Evolutionary conservation across 1,140 invertebrate genomes (phyloP), one percentile per base, ranked within the genome.

Genomic region (Harlomillsia oculata): DNA sequence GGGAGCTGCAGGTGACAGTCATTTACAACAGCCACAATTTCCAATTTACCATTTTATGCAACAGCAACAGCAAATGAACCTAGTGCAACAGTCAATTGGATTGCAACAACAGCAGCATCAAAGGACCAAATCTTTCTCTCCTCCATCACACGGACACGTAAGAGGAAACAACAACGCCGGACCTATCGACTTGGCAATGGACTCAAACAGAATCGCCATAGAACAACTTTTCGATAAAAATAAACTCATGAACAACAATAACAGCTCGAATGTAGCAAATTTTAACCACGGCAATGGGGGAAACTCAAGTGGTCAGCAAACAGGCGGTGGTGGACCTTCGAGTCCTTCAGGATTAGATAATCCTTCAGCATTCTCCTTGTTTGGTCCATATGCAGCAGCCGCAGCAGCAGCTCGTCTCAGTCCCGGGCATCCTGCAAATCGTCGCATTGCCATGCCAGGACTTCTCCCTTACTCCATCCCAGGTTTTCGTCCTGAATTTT

Each of bases 401-500:
- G 63, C 63, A 16, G 63, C 63, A 0, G 60, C 60, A 23, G 63
- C 59, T 26, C 20, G 58, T 23, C 58, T 60, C 28, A 53, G 36
- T 28, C 51, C 45, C 0, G 52, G 54, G 30, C 34, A 50, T 26
- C 55, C 56, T 1, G 49, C 40, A 8, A 49, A 41, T 39, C 45
- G 55, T 25, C 46, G 63, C 9, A 62, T 60, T 37, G n/a, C n/a
- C n/a, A 57, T 65, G n/a, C 63, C 63, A 9, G 62, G 59, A 4
- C 53, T 65, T 9, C 50, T 65, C 1, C 63, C 63, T 5, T 65
- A 65, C 45, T 54, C 56, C 1, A 45, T 65, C n/a, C 60, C 50
- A 6, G 63, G 63, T 9, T 37, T 65, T 5, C 36, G 56, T 21
- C 56, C 56, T 5, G 53, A 58, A 25, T 60, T 60, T 48, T 60